These are phyloP conservation scores for Diadegma fenestrale DNA, from an alignment of 2,888 invertebrate species.

Conservation along the genomic window DNA sequence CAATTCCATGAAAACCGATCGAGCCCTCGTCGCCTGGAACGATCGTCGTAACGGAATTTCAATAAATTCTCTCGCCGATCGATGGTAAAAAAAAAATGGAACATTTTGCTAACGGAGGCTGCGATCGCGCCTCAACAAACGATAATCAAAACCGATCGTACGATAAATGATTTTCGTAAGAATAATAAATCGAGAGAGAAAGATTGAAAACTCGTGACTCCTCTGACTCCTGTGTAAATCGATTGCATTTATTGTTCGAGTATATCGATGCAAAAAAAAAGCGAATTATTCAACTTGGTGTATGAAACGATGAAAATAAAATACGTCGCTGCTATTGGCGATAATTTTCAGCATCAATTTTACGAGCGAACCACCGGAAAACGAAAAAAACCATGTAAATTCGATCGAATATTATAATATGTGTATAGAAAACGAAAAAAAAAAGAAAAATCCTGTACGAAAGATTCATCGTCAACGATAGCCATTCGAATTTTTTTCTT, in stretches of 20 bases:
- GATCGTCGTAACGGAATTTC: slow-evolving; percentile 4
- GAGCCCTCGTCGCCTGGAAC: slow-evolving; percentile 41
- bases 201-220: not conserved
- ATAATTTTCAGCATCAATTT: slow-evolving; percentile 52
- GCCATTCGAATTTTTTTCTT: slow-evolving; percentile 38
- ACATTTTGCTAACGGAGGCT: slow-evolving; percentile 60
- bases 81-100: slow-evolving; percentile 23
- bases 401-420: slow-evolving; percentile 39
- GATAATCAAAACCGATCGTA: not conserved
- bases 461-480: slow-evolving; percentile 31
- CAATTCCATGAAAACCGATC: slow-evolving; percentile 54
- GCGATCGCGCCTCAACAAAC: slow-evolving; percentile 55
- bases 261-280: slow-evolving; percentile 1
- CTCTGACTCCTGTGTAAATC: slow-evolving; percentile 25
- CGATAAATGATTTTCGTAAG: too few species aligned
- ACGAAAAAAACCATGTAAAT: slow-evolving; percentile 35
- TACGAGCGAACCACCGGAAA: slow-evolving; percentile 10
- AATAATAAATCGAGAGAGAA: not conserved
- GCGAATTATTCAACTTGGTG: slow-evolving; percentile 37
- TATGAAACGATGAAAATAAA: slow-evolving; percentile 25
- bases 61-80: slow-evolving; percentile 8
- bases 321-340: slow-evolving; percentile 42
- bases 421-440: slow-evolving; percentile 36
- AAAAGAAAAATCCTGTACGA: slow-evolving; percentile 9
- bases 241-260: slow-evolving; percentile 47